A percentile compares a stretch with the other conserved stretches of the same genome.
Evolutionary conservation across 2,113 vertebrate species (phyloP).

Genomic region (Hippocampus comes): DNA sequence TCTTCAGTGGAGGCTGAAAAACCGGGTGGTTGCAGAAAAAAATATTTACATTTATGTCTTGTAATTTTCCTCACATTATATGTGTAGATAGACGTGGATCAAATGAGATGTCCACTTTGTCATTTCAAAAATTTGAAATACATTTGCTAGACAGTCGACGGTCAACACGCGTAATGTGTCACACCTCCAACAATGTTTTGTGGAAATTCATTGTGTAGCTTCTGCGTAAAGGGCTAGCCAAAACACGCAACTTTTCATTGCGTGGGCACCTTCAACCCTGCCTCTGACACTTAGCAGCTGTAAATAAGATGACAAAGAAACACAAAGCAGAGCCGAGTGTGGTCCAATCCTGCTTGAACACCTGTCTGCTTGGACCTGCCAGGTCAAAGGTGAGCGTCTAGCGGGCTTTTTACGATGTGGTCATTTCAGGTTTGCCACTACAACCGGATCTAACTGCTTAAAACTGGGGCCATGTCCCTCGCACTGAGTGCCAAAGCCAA

Average conservation of each 20-base stretch:
- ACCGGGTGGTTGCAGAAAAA: no score
- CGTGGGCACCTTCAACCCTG: not conserved
- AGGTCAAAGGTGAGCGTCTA: constrained; percentile 47
- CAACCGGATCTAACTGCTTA: constrained; percentile 32
- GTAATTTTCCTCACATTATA: no score
- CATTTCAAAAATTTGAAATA: not conserved
- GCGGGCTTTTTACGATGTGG: constrained; percentile 42
- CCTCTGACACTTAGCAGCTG: not conserved
- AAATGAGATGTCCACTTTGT: not conserved
- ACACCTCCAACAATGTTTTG: no score
- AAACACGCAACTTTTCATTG: no score
- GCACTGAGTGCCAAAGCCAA: constrained; percentile 3
- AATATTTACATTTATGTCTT: no score
- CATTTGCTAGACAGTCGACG: not conserved
- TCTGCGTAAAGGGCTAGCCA: not conserved
- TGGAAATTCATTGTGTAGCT: not conserved
- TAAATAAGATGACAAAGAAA: constrained; percentile 14
- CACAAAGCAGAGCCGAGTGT: constrained; percentile 15
- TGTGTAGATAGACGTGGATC: no score
- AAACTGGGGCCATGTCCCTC: constrained; percentile 22
- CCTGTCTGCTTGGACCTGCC: constrained; percentile 46
- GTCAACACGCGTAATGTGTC: not conserved
- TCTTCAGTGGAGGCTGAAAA: no score
- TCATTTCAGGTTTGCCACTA: constrained; percentile 35
- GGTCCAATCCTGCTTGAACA: constrained; percentile 45